Conservation (phyloP, 2,113 vertebrate genomes). For the Theristicus caerulescens region DNA sequence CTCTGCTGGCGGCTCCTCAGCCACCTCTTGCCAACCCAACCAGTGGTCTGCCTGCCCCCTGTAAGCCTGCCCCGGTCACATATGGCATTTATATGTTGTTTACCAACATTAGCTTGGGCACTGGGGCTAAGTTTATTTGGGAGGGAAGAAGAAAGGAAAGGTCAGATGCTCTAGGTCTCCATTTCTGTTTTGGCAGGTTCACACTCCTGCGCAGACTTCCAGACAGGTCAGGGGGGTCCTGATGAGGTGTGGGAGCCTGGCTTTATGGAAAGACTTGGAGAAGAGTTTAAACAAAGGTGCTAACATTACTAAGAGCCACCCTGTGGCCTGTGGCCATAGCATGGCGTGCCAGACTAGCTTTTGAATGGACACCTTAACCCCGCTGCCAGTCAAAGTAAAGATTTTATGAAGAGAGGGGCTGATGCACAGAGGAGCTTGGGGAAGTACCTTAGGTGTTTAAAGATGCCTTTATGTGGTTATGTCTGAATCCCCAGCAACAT, state of each 20-base stretch:
- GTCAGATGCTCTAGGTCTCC: background rate
- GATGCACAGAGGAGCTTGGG: background rate
- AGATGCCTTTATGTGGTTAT: background rate
- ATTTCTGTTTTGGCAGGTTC: background rate
- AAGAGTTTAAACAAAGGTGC: background rate
- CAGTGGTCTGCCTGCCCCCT: background rate
- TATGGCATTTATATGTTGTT: background rate
- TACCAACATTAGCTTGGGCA: background rate
- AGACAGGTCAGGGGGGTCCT: background rate
- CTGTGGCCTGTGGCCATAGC: background rate
- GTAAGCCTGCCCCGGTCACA: background rate
- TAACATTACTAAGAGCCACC: background rate
- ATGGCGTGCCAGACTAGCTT: background rate
- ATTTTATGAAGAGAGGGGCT: background rate
- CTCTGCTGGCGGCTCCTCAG: background rate
- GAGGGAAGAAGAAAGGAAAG: background rate
- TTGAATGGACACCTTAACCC: background rate
- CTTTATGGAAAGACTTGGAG: background rate
- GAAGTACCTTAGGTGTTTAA: background rate
- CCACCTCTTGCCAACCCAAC: fast-evolving
- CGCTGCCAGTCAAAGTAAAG: background rate
- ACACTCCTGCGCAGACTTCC: background rate
- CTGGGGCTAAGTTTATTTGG: background rate
- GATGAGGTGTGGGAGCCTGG: background rate
- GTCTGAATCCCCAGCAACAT: background rate